These are phyloP conservation scores for Mustela lutreola DNA, from an alignment of 2,113 vertebrate species.

Conservation along the genomic window DNA sequence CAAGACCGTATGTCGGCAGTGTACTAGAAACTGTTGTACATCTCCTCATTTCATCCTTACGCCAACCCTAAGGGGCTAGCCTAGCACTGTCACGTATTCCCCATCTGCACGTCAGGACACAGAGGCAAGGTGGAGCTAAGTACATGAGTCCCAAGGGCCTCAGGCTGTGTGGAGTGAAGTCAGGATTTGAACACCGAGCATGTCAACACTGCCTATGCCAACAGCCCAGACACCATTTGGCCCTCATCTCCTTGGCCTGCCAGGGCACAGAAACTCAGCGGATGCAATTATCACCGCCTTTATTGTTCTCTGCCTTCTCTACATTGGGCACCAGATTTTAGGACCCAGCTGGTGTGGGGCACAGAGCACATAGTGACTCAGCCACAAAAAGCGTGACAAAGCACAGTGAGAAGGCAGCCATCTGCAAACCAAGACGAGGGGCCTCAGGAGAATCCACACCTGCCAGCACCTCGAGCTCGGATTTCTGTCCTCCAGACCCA, in stretches of 20 bases:
- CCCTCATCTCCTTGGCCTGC: background rate
- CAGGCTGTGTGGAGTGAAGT: background rate
- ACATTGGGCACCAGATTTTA: background rate
- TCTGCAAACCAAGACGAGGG: background rate
- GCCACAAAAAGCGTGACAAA: background rate
- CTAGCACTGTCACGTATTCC: background rate
- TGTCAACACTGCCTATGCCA: no score
- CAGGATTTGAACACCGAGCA: background rate
- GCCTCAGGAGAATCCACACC: background rate
- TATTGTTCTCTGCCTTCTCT: background rate
- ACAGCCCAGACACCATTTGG: no score
- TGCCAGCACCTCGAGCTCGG: background rate
- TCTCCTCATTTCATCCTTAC: background rate
- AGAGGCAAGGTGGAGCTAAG: background rate
- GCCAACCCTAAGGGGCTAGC: background rate
- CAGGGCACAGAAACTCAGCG: background rate
- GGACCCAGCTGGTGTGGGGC: no score
- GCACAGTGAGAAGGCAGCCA: accelerated
- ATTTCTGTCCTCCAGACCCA: no score
- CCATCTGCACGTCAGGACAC: background rate
- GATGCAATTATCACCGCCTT: background rate
- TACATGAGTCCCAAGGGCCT: background rate
- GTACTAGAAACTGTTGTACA: background rate
- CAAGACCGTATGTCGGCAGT: background rate
- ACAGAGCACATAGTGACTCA: background rate